Conservation (phyloP, 2,113 vertebrate genomes). For the Xiphophorus hellerii region DNA sequence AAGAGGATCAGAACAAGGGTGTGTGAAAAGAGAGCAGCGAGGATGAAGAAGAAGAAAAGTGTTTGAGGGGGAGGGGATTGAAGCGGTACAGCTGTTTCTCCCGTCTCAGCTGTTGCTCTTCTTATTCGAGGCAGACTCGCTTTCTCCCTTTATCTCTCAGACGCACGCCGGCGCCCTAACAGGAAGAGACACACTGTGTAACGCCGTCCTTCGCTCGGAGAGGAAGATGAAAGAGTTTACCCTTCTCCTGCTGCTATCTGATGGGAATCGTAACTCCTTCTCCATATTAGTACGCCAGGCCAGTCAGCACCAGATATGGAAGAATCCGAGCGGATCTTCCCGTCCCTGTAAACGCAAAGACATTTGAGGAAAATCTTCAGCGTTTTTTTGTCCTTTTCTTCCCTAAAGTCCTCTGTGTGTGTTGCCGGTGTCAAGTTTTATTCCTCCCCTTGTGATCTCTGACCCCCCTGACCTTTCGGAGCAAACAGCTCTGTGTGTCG, state of each 20-base stretch:
- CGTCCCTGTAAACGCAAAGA: background rate
- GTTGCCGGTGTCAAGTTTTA: constrained; percentile 24
- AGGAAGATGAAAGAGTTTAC: constrained; percentile 55
- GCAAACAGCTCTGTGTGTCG: constrained; percentile 13
- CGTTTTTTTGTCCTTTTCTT: background rate
- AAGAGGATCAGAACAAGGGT: constrained; percentile 43
- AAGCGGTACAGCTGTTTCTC: constrained; percentile 80
- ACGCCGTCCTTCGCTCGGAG: constrained; percentile 61
- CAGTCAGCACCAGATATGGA: constrained; percentile 33
- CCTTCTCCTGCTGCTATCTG: constrained; percentile 56
- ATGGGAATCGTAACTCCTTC: constrained; percentile 37
- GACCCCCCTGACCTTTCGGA: constrained; percentile 47
- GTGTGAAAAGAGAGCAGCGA: constrained; percentile 47
- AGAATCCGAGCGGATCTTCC: constrained; percentile 18
- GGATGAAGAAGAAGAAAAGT: no score
- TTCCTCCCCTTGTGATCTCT: constrained; percentile 24
- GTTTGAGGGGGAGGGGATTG: constrained; percentile 18
- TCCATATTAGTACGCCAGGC: constrained; percentile 23
- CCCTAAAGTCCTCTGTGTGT: constrained; percentile 1
- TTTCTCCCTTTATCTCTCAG: constrained; percentile 4
- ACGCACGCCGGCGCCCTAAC: constrained; percentile 16
- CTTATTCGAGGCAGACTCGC: constrained; percentile 39
- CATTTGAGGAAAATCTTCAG: background rate
- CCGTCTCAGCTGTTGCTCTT: constrained; percentile 78
- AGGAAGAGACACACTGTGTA: constrained; percentile 46